Percentiles rank a stretch among this genome's conserved stretches.
Evolutionary conservation across 2,113 vertebrate genomes (phyloP).

Genomic region (Micronycteris hirsuta): DNA sequence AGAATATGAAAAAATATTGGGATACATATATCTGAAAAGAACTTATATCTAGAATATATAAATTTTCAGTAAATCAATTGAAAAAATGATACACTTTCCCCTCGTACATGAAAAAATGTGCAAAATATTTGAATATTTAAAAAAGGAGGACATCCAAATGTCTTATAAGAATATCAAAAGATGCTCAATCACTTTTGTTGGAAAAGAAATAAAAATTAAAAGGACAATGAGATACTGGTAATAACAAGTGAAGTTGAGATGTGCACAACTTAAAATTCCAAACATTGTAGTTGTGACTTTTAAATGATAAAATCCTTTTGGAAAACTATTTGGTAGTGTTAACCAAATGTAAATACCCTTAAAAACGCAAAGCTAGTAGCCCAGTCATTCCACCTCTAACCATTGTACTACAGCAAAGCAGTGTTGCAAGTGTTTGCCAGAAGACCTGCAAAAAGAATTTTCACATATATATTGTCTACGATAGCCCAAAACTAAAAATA

Average conservation of each 20-base stretch:
- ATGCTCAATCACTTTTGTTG: background rate
- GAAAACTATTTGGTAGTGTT: background rate
- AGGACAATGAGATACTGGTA: background rate
- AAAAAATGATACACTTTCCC: background rate
- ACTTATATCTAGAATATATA: background rate
- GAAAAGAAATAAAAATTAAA: background rate
- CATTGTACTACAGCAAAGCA: background rate
- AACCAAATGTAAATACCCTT: background rate
- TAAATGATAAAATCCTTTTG: background rate
- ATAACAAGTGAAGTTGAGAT: background rate
- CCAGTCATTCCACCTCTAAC: background rate
- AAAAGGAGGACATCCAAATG: background rate
- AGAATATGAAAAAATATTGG: background rate
- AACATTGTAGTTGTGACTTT: background rate
- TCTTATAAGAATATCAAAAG: background rate
- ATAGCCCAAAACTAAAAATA: background rate
- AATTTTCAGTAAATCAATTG: background rate
- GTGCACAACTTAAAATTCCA: background rate
- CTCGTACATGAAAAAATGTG: background rate
- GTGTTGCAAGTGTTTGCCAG: background rate
- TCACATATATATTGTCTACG: background rate
- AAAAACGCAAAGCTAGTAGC: background rate
- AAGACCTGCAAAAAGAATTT: background rate
- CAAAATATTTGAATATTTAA: background rate
- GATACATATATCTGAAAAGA: background rate